phyloP scores from a whole-genome alignment of 2,888 invertebrate genomes.

The Thumatha senex region DNA sequence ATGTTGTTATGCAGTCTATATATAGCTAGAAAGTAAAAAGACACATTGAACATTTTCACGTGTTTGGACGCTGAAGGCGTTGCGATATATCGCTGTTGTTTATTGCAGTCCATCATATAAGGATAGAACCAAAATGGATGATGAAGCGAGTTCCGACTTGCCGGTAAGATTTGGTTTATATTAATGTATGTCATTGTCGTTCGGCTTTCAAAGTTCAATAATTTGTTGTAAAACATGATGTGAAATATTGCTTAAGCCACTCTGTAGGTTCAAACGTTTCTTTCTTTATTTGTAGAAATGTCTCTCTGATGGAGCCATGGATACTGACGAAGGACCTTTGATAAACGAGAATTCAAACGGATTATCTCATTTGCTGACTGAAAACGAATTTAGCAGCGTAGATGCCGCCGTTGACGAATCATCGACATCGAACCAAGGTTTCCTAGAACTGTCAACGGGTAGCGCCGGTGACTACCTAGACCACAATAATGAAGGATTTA shows the following conservation, averaged over 20 bases:
- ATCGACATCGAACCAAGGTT: slow-evolving; percentile 74
- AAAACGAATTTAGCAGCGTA: slow-evolving; percentile 75
- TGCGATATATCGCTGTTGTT: background rate
- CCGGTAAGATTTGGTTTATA: slow-evolving; percentile 65
- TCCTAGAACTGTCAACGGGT: slow-evolving; percentile 73
- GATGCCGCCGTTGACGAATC: slow-evolving; percentile 74
- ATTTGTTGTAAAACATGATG: too few species aligned
- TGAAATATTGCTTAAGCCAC: too few species aligned
- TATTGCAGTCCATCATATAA: background rate
- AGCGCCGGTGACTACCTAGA: slow-evolving; percentile 77
- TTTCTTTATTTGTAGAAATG: slow-evolving; percentile 62
- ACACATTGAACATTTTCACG: too few species aligned
- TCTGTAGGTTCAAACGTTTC: background rate
- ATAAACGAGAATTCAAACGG: slow-evolving; percentile 78
- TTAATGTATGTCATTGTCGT: too few species aligned
- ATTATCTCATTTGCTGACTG: slow-evolving; percentile 72
- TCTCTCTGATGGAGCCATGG: slow-evolving; percentile 69
- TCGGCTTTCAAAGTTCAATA: too few species aligned
- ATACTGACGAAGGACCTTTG: slow-evolving; percentile 73
- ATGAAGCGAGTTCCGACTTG: slow-evolving; percentile 71
- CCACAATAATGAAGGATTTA: slow-evolving; percentile 65
- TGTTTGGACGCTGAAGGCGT: too few species aligned
- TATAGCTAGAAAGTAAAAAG: background rate
- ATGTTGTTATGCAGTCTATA: too few species aligned
- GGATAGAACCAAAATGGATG: slow-evolving; percentile 41